Conservation (phyloP, 2,888 invertebrate species). For the Augiades crinisus region DNA sequence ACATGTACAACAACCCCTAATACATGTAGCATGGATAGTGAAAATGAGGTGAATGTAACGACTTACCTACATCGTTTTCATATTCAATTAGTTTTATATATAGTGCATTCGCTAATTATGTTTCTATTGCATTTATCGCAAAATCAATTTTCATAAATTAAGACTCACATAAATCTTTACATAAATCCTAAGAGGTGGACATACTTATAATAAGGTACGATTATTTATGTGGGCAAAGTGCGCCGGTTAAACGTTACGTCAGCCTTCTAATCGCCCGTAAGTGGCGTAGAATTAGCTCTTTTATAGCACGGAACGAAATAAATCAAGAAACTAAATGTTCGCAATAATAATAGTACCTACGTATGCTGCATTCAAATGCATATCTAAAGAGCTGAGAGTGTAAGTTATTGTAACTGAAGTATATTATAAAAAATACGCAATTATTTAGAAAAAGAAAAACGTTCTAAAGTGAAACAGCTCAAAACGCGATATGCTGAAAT, state of each 20-base stretch:
- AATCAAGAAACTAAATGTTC: slow-evolving; percentile 6
- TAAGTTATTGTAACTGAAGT: background rate
- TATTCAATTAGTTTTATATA: no score
- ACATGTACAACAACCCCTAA: slow-evolving; percentile 30
- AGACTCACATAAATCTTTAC: background rate
- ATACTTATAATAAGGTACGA: background rate
- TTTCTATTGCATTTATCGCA: background rate
- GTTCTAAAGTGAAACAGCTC: no score
- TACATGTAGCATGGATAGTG: background rate
- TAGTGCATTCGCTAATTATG: background rate
- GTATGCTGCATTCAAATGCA: background rate
- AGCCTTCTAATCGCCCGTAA: slow-evolving; percentile 4
- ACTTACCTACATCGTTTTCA: background rate
- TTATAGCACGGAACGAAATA: slow-evolving; percentile 14
- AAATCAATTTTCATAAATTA: no score
- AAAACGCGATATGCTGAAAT: no score
- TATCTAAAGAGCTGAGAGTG: background rate
- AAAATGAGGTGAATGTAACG: background rate
- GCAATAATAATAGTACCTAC: background rate
- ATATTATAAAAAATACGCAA: background rate
- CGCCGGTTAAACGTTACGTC: slow-evolving; percentile 8
- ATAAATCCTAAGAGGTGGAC: background rate
- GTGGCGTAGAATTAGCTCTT: slow-evolving; percentile 12
- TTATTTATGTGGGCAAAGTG: background rate
- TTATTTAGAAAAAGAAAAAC: background rate